These are phyloP conservation scores for Lepidocolaptes lacrymiger DNA, from an alignment of 2,797 vertebrate species.

Conservation along the genomic window DNA sequence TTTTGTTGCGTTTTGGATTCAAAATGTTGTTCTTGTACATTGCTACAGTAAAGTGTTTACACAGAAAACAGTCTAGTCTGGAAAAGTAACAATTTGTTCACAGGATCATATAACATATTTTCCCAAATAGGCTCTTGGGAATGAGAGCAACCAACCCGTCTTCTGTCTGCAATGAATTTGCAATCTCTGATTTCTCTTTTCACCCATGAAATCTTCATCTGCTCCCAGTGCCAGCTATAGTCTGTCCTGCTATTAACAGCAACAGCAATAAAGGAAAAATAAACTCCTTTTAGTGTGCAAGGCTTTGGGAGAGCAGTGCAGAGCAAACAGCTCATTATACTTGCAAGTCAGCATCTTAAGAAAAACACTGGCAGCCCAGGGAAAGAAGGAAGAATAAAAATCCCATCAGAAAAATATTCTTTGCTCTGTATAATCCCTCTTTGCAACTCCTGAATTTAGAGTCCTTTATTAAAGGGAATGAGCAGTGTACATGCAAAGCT, in stretches of 20 bases:
- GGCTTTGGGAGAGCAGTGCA: background rate
- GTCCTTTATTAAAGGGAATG: constrained; percentile 53
- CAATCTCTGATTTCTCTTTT: constrained; percentile 33
- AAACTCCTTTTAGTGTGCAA: constrained; percentile 24
- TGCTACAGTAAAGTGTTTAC: constrained; percentile 60
- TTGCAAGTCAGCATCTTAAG: background rate
- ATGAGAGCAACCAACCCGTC: background rate
- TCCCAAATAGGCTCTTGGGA: constrained; percentile 25
- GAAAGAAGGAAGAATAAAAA: constrained; percentile 43
- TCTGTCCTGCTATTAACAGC: background rate
- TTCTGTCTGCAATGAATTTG: background rate
- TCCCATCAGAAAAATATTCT: constrained; percentile 51
- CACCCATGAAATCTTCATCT: constrained; percentile 33
- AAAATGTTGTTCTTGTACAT: constrained; percentile 47
- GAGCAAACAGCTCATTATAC: constrained; percentile 35
- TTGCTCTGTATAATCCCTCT: constrained; percentile 25
- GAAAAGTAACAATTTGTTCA: constrained; percentile 69
- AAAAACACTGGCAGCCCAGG: constrained; percentile 10
- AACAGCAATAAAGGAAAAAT: constrained; percentile 28
- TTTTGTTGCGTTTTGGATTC: constrained; percentile 50
- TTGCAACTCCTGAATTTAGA: constrained; percentile 2
- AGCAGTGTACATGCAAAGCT: background rate
- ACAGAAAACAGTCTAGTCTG: constrained; percentile 58
- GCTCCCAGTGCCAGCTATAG: background rate
- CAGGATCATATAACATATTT: constrained; percentile 39